Evolutionary conservation across 92 coral and sea anemone genomes (phyloP), one percentile per base, ranked within the genome.

Genomic region (Phenganax subtilis): DNA sequence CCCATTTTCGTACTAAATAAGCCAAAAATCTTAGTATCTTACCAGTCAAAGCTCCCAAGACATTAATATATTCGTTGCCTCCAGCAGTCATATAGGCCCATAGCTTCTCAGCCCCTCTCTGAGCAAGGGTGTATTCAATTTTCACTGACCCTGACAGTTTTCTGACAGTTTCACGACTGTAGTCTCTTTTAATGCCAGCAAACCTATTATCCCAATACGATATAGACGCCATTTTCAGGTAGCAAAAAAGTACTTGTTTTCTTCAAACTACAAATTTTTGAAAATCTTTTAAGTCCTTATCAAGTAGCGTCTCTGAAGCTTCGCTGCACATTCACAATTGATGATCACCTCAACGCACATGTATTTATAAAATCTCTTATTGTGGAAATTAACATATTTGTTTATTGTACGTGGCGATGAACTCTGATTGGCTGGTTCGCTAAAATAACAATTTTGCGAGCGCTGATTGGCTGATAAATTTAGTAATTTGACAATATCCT

Each of bases 1-100:
- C 47, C 2, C 47, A 37, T 37, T 37, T 37, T 37, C 5, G 47
- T 37, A 59, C 25, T 14, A 68, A 10, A 71, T 30, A 71, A 44
- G 51, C 20, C 25, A 54, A 11, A 53, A 31, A 6, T 51, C 54
- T 73, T 5, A 31, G 8, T 7, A 72, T 57, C 72, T 71, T 86
- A 93, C 98, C 98, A 56, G 98, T 93, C 52, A 91, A 82, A 30
- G 98, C 93, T 7, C 98, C 98, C 12, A 93, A 92, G 3, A 96
- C 92, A 76, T 93, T 91, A 3, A 88, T 87, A 77, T 91, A 93
- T 11, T 80, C 85, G 17, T 82, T 85, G 61, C 90, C 88, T 27
- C 94, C 98, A 7, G 87, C 85, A 3, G 87, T 90, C 15, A 93
- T 81, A 55, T 82, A 86, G 51, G 81, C 82, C 98, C 97, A 91